phyloP scores from a whole-genome alignment of 2,888 invertebrate species.

The Aporophyla nigra region DNA sequence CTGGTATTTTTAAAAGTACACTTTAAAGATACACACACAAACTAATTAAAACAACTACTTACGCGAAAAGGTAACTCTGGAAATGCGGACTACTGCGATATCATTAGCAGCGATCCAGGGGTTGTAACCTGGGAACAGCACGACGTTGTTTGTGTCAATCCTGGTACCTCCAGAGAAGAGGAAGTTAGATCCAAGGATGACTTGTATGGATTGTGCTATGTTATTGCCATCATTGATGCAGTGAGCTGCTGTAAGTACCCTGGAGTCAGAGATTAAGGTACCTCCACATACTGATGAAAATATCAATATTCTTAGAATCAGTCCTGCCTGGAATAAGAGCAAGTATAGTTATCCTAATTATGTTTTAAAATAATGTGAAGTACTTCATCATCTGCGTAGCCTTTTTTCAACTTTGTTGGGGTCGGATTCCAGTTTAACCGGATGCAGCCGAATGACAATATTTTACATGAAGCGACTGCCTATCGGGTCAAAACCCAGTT shows the following conservation, averaged over 20 bases:
- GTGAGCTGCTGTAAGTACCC: conserved; percentile 74
- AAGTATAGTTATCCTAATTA: neutral
- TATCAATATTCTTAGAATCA: conserved; percentile 68
- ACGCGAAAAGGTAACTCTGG: conserved; percentile 68
- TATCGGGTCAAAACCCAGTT: too few species aligned
- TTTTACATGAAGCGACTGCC: too few species aligned
- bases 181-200: conserved; percentile 73
- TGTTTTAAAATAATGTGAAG: too few species aligned
- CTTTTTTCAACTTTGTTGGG: too few species aligned
- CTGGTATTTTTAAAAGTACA: neutral
- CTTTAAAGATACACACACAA: neutral
- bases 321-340: conserved; percentile 70
- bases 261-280: conserved; percentile 69
- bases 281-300: conserved; percentile 74
- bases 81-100: conserved; percentile 71
- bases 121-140: conserved; percentile 70
- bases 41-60: conserved; percentile 50
- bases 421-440: too few species aligned
- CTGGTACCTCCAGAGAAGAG: conserved; percentile 76
- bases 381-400: too few species aligned
- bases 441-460: too few species aligned
- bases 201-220: conserved; percentile 67
- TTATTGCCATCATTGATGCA: conserved; percentile 73
- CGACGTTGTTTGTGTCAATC: conserved; percentile 62
- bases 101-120: conserved; percentile 73